Conservation (phyloP, 2,113 vertebrate genomes). For the Hippocampus mohnikei region DNA sequence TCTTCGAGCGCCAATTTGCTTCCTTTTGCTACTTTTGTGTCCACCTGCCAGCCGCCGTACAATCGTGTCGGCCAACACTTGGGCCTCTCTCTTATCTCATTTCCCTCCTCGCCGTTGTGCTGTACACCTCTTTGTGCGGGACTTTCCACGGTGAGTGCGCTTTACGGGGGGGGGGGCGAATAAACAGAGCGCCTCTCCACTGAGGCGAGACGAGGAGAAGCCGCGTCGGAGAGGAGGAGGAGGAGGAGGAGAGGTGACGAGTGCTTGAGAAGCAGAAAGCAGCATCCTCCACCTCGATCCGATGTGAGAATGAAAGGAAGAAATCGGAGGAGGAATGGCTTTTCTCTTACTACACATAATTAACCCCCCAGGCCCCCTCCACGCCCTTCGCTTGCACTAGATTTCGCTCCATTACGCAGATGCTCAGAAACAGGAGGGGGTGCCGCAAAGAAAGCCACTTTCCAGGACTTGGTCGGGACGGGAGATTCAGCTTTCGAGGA, state of each 20-base stretch:
- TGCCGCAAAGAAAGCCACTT: constrained; percentile 28
- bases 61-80: constrained; percentile 18
- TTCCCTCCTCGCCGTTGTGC: constrained; percentile 34
- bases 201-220: constrained; percentile 42
- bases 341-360: constrained; percentile 21
- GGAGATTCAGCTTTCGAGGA: background rate
- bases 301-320: constrained; percentile 42
- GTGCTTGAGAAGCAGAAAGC: constrained; percentile 16
- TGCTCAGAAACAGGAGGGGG: constrained; percentile 33
- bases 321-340: constrained; percentile 31
- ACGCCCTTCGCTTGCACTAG: constrained; percentile 19
- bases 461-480: constrained; percentile 6
- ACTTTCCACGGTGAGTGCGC: constrained; percentile 36
- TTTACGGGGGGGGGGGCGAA: constrained; percentile 13
- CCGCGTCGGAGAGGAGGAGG: constrained; percentile 19
- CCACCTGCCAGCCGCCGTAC: constrained; percentile 12
- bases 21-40: background rate
- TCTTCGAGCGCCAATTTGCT: background rate
- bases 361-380: background rate
- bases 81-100: constrained; percentile 33
- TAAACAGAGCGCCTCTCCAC: constrained; percentile 53
- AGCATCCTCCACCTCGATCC: constrained; percentile 35
- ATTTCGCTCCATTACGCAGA: constrained; percentile 38
- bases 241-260: constrained; percentile 10
- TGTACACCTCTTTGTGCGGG: constrained; percentile 31